Base-by-base conservation (phyloP, 2,797 vertebrate species). In the Pelodytes ibericus region DNA sequence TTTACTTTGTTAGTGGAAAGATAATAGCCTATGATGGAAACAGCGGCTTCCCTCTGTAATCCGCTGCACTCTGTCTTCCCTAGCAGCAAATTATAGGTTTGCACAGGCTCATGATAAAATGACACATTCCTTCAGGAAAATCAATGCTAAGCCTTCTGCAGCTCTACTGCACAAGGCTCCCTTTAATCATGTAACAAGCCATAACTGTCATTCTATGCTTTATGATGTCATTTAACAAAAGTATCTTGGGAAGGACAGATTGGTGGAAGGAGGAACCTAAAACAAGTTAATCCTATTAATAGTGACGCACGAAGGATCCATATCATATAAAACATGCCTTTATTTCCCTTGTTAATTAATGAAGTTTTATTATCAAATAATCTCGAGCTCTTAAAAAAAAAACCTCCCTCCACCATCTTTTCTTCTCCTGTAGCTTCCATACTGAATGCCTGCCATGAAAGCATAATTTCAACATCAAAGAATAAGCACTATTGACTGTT, bases 191-290 rank as follows among this genome's bases (percentile, higher is more conserved):
- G 61, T 59, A 77, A 72, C 68, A 71, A 77, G 75, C 76, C 57
- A 79, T 79, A 79, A 73, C 70, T 79, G 76, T 79, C 76, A 68
- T 64, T 30, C 44, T 24, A 26, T 78, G 39, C 30, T 79, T 79
- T 79, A 79, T 79, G 70, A 73, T 73, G 76, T 79, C 62, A 79
- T 79, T 79, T 79, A 79, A 68, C 57, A 73, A 63, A 68, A 68
- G 71, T 79, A 79, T 67, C 70, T 53, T 41, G 31, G 71, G 51
- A 68, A 63, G 68, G 36, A 60, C 29, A 77, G 68, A 71, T 51
- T 58, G 67, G 47, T 44, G 27, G 33, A 47, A 47, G 20, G 36
- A 65, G 36, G 33, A 13, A 57, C 33, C 68, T 57, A 59, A 65
- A 71, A 71, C 20, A 41, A 77, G 75, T 71, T 71, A 71, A 71